These are phyloP conservation scores for Eupithecia vulgata DNA, from an alignment of 2,888 invertebrate genomes.

Conservation along the genomic window DNA sequence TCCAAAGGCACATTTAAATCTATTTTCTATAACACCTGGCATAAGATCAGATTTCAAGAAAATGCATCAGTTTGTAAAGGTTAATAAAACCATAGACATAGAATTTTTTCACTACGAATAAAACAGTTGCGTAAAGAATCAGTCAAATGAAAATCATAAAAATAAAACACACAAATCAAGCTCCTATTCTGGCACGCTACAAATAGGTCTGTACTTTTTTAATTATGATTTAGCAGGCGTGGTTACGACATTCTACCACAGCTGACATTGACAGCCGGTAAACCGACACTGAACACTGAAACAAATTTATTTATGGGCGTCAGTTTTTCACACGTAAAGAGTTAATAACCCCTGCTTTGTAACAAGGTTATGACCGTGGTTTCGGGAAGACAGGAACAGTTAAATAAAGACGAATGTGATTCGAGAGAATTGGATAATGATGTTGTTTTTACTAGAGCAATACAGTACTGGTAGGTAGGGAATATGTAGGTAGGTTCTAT, in stretches of 20 bases:
- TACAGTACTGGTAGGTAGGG: neutral
- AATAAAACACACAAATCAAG: slow-evolving; percentile 6
- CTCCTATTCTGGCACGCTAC: slow-evolving; percentile 4
- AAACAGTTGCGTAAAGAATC: slow-evolving; percentile 4
- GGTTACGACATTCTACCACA: slow-evolving; percentile 25
- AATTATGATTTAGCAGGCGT: slow-evolving; percentile 29
- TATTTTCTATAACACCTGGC: neutral
- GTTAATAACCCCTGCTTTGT: slow-evolving; percentile 39
- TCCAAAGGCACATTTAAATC: neutral
- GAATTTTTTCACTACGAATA: too few relatives aligned
- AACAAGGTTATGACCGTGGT: slow-evolving; percentile 34
- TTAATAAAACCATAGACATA: too few relatives aligned
- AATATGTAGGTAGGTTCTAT: neutral
- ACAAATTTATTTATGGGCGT: slow-evolving; percentile 34
- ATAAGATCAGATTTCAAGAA: neutral
- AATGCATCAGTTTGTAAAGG: neutral
- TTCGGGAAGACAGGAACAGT: slow-evolving; percentile 8
- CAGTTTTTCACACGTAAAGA: slow-evolving; percentile 37
- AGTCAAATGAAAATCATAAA: neutral
- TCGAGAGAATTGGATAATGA: slow-evolving; percentile 21
- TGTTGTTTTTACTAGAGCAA: neutral
- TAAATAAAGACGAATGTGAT: slow-evolving; percentile 25
- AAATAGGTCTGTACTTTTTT: slow-evolving; percentile 7
- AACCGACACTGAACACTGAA: slow-evolving; percentile 38
- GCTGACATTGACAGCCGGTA: slow-evolving; percentile 35